A percentile compares a stretch with the other conserved stretches of the same genome.
Evolutionary conservation across 2,888 invertebrate genomes (phyloP).

Genomic region (Bugula neritina): DNA sequence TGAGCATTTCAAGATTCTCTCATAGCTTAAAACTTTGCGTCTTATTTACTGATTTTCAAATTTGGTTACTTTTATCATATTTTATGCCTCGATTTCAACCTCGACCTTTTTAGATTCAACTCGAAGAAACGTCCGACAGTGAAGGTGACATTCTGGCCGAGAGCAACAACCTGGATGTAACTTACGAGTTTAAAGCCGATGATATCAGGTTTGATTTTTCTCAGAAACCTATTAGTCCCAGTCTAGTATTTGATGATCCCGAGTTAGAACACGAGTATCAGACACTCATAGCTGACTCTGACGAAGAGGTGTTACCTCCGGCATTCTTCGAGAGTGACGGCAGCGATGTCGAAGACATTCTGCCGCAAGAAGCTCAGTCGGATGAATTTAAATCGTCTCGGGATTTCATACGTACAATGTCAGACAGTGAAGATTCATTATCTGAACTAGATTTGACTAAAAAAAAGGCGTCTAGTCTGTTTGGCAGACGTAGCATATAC

Average conservation of each 20-base stretch:
- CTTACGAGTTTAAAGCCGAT: background rate
- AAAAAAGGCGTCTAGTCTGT: background rate
- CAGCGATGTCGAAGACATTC: background rate
- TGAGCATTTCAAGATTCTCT: no score
- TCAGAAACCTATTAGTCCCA: background rate
- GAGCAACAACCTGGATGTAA: background rate
- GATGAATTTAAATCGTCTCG: background rate
- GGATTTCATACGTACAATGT: background rate
- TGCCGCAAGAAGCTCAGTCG: background rate
- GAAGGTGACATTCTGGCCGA: background rate
- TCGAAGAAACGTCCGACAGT: conserved; percentile 14
- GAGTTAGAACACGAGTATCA: conserved; percentile 15
- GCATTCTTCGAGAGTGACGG: background rate
- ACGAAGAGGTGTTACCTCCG: background rate
- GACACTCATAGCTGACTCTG: conserved; percentile 25
- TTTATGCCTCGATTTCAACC: background rate
- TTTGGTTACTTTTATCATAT: no score
- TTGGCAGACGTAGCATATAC: background rate
- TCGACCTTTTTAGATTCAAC: background rate
- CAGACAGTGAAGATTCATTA: background rate
- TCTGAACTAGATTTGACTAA: background rate
- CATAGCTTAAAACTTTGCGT: no score
- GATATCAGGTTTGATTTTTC: background rate
- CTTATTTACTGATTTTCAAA: no score
- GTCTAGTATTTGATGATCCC: conserved; percentile 8